phyloP scores from a whole-genome alignment of 2,113 vertebrate species.

The Scomber colias region DNA sequence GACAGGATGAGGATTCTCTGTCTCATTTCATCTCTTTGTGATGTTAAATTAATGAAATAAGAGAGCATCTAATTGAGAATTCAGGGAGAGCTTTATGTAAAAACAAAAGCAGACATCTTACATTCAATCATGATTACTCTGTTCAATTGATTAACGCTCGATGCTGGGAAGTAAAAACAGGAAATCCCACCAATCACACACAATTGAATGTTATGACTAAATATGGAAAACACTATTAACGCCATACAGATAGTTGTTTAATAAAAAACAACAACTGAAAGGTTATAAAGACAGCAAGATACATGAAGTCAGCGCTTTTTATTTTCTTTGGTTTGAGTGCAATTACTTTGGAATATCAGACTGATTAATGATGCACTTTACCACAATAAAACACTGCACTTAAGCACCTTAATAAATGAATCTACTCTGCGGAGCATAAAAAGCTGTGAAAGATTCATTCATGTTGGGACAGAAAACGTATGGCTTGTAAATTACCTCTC shows the following conservation, averaged over 20 bases:
- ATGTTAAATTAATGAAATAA: not conserved
- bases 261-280: not conserved
- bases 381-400: slow-evolving; percentile 1
- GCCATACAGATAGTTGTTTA: not conserved
- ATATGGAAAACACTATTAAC: too few relatives aligned
- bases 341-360: not conserved
- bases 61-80: not conserved
- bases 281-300: not conserved
- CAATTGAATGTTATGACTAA: not conserved
- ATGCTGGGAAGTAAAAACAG: not conserved
- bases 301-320: not conserved
- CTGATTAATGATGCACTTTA: slow-evolving; percentile 6
- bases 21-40: not conserved
- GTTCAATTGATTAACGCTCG: not conserved
- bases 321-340: not conserved
- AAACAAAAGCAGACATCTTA: not conserved
- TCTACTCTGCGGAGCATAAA: slow-evolving; percentile 8
- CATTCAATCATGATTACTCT: not conserved
- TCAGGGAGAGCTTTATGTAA: not conserved
- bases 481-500: slow-evolving; percentile 17
- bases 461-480: not conserved
- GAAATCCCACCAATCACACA: not conserved
- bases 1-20: not conserved
- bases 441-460: slow-evolving; percentile 4
- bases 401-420: slow-evolving; percentile 18